These are phyloP conservation scores for Hycleus phaleratus DNA, from an alignment of 1,140 invertebrate species.

Conservation along the genomic window DNA sequence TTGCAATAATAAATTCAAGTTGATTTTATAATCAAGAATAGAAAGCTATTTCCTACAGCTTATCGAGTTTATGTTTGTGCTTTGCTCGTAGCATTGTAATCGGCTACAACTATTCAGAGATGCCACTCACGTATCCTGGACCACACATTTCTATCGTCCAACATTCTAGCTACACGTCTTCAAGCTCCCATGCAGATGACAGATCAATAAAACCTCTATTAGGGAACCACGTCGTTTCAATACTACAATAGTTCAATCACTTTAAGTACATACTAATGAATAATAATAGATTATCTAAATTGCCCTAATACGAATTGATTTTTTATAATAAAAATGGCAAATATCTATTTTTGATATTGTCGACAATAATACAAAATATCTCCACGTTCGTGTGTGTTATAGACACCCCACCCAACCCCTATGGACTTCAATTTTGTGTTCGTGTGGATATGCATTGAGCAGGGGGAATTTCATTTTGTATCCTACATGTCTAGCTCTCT, in stretches of 20 bases:
- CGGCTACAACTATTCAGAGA: not conserved
- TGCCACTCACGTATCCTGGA: slow-evolving; percentile 8
- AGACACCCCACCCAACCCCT: slow-evolving; percentile 22
- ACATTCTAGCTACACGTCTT: slow-evolving; percentile 8
- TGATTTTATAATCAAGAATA: too few species aligned
- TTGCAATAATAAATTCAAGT: too few species aligned
- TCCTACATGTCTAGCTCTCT: slow-evolving; percentile 31
- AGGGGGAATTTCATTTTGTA: slow-evolving; percentile 39
- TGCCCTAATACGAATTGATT: too few species aligned
- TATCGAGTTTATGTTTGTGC: not conserved
- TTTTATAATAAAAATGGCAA: too few species aligned
- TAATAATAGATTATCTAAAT: too few species aligned
- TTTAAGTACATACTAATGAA: too few species aligned
- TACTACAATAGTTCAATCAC: too few species aligned
- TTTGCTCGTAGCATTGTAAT: not conserved
- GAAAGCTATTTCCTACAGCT: not conserved
- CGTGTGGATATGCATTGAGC: slow-evolving; percentile 32
- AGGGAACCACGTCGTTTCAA: not conserved
- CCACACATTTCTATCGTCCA: slow-evolving; percentile 13
- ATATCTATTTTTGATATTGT: too few species aligned
- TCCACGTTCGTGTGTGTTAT: not conserved
- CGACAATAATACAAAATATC: too few species aligned
- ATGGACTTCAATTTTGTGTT: slow-evolving; percentile 38
- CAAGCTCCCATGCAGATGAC: slow-evolving; percentile 14
- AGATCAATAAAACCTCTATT: slow-evolving; percentile 21